A percentile compares a stretch with the other conserved stretches of the same genome.
Evolutionary conservation across 2,888 invertebrate species (phyloP).

Genomic region (Synanthedon andrenaeformis): DNA sequence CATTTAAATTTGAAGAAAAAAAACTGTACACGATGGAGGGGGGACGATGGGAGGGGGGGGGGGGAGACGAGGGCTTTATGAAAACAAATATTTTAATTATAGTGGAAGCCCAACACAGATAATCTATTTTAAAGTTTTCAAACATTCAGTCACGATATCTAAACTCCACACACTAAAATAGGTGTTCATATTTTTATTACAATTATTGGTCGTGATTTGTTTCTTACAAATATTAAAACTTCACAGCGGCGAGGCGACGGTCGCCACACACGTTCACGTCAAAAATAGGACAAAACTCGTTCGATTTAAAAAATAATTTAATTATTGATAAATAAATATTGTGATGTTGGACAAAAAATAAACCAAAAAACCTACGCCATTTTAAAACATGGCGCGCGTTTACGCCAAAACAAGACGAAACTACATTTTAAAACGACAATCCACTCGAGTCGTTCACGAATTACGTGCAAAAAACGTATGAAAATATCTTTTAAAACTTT

Average conservation of each 20-base stretch:
- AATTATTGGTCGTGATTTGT: conserved; percentile 67
- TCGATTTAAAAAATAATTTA: too few species aligned
- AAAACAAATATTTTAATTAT: conserved; percentile 48
- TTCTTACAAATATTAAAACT: conserved; percentile 43
- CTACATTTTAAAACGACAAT: conserved; percentile 29
- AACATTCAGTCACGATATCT: conserved; percentile 58
- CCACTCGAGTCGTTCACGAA: conserved; percentile 31
- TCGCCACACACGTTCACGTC: background rate
- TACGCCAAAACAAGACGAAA: conserved; percentile 34
- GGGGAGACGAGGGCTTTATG: conserved; percentile 27
- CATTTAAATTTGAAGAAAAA: background rate
- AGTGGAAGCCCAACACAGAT: conserved; percentile 68
- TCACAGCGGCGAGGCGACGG: background rate
- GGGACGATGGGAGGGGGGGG: too few species aligned
- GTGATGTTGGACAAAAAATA: too few species aligned
- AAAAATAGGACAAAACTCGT: background rate
- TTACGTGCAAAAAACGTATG: conserved; percentile 69
- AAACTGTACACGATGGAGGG: too few species aligned
- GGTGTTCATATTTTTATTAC: conserved; percentile 55
- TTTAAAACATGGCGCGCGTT: conserved; percentile 9
- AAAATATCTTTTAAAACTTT: conserved; percentile 64
- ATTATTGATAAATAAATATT: too few species aligned
- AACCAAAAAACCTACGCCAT: background rate
- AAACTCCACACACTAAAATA: conserved; percentile 55
- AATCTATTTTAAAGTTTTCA: conserved; percentile 37